Base-by-base conservation (phyloP, 2,113 vertebrate genomes). In the Onychorhynchus coronatus region DNA sequence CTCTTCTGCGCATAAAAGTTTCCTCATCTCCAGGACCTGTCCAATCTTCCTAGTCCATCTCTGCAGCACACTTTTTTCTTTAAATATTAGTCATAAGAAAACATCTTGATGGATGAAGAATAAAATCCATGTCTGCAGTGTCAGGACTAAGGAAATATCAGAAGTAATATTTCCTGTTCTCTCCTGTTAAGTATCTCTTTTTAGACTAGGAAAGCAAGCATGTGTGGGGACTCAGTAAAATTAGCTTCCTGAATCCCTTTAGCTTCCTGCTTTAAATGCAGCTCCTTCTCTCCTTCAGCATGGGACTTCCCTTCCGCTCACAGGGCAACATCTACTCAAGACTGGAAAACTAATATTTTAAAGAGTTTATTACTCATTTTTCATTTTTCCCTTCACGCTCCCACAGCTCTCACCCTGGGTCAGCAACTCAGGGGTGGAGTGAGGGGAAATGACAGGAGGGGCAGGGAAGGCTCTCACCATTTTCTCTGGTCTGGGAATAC, bases 61-160 rank as follows among this genome's bases (percentile, higher is more conserved):
- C 61, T 68, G 78, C 70, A 94, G 35, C 41, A 55, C 19, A 39
- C 8, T 17, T 76, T 90, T 92, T 91, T 59, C 31, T 80, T 78
- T 47, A 56, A 84, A 59, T 56, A 39, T 30, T 67, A 71, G 56
- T 67, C 22, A 8, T 56, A 75, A 81, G 55, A 86, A 95, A 84
- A 65, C 1, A 2, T 14, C 61, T 49, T 72, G 65, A 87, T 56
- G 27, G 21, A 81, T 28, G 21, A 25, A 74, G 35, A 91, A 91
- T 46, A 89, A 89, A 92, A 86, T 63, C 35, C 75, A 37, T 16
- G 19, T 33, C 47, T 30, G 47, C 17, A 72, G 30, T n/a, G n/a
- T 85, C 76, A 93, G 39, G 56, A 91, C 50, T 18, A 31, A n/a
- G 44, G 53, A 35, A 81, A 63, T 65, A 58, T 17, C 24, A 55